A percentile compares a stretch with the other conserved stretches of the same genome.
These are phyloP conservation scores for Macropis europaea DNA, from an alignment of 2,888 invertebrate genomes.

Conservation along the genomic window DNA sequence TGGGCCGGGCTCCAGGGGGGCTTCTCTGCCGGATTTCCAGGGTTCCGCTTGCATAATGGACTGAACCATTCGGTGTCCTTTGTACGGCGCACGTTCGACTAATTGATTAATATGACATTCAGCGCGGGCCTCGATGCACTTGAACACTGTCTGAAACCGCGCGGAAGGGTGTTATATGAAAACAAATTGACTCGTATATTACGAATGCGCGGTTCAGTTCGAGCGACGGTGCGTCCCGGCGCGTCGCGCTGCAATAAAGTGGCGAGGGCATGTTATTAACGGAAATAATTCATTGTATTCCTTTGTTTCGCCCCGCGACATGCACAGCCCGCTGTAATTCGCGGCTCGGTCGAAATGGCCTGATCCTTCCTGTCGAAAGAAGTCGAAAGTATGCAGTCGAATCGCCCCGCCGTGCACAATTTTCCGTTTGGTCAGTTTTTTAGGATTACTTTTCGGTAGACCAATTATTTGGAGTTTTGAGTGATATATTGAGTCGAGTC, in stretches of 20 bases:
- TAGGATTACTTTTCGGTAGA: no score
- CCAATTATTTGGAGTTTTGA: no score
- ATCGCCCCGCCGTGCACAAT: no score
- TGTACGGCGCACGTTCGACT: conserved; percentile 39
- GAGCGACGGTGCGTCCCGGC: not conserved
- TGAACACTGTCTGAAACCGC: conserved; percentile 22
- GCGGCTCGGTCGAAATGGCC: no score
- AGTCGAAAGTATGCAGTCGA: no score
- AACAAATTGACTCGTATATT: conserved; percentile 33
- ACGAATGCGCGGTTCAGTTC: not conserved
- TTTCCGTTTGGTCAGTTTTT: no score
- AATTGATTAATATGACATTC: conserved; percentile 57
- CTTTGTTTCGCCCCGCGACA: no score
- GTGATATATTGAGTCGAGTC: no score
- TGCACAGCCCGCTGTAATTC: no score
- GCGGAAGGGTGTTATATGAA: conserved; percentile 24
- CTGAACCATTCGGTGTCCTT: conserved; percentile 51
- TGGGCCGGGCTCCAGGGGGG: conserved; percentile 42
- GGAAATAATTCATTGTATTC: no score
- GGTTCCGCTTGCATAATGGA: conserved; percentile 59
- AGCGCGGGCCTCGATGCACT: conserved; percentile 31
- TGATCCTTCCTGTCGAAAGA: no score
- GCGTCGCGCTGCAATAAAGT: not conserved
- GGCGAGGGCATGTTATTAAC: no score
- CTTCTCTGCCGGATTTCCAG: conserved; percentile 41